Base-by-base conservation (phyloP, 2,113 vertebrate genomes). In the Axis porcinus region DNA sequence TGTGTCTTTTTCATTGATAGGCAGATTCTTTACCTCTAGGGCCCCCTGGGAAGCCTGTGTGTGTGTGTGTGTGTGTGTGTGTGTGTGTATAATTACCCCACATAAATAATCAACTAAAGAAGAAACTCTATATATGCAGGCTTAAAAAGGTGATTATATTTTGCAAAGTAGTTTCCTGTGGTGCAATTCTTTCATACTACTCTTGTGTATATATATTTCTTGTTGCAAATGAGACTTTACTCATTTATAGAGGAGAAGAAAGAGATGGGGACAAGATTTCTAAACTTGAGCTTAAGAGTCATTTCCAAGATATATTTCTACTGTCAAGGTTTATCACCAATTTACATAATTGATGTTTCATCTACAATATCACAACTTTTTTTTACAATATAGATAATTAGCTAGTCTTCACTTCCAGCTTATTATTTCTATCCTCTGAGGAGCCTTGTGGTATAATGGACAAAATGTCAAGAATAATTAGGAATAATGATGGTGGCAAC, bases 391-490 rank as follows among this genome's bases (percentile, higher is more conserved):
- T 90, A 98, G 97, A 94, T 98, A 98, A 98, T 98, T 82, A 98
- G 83, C 81, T 94, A 94, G 83, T 76, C 91, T 82, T 92, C 84
- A 88, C 86, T 74, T 97, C 52, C 86, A 94, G 55, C 50, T 98
- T 95, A 98, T 98, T 98, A 98, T 98, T 97, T 98, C 91, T 96
- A 19, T 98, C 97, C 90, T 97, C 94, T 30, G 57, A 99, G 95
- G 97, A 98, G 86, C 74, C 0, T 74, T 95, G 52, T 55, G 81
- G 67, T 62, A 94, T 97, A 98, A 98, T 93, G 91, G 96, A 97
- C 95, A 93, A 98, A 98, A 97, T 96, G 96, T 98, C 98, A 98
- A 94, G 94, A 97, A 96, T 98, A 98, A 97, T 98, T 98, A 97
- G 76, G 52, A 98, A 90, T 96, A 97, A 98, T 91, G 60, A 87